Evolutionary conservation across 2,113 vertebrate genomes (phyloP), one percentile per base, ranked within the genome.

Genomic region (Camelus dromedarius): DNA sequence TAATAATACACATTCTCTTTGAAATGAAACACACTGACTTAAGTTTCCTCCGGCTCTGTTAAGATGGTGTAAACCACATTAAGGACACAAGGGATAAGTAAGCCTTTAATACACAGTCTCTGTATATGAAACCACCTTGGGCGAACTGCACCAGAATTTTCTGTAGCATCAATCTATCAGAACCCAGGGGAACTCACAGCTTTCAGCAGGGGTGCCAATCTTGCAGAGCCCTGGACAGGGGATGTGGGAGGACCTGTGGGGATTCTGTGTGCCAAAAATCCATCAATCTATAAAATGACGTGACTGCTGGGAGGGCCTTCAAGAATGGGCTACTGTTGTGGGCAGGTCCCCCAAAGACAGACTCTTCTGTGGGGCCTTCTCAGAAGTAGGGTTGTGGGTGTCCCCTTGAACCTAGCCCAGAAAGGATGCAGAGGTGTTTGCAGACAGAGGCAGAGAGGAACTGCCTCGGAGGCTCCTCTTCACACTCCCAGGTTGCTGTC

Each of bases 1-100:
- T 75, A 26, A 11, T 89, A 26, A 82, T 88, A 73, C 50, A 83
- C 38, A 70, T 66, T 66, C 28, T 56, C 50, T 87, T 64, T 92
- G 79, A 87, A 89, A 95, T 96, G 66, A 93, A 96, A 95, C 80
- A 9, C 0, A 28, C 28, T n/a, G n/a, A 62, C n/a, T 95, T 42
- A 26, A 35, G 54, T 67, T 50, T 48, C 92, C 86, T 79, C 64
- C 66, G 89, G 24, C 64, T 93, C 64, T 76, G 9, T 92, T 96
- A 83, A 13, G 11, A 82, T 54, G 76, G 19, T 79, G 0, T 82
- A 56, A 87, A n/a, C 16, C 66, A 66, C 30, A 90, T 75, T 73
- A 69, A 64, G 62, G 85, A 81, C 8, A 66, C 48, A 50, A 89
- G 6, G 32, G 15, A 32, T 67, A 69, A 19, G 6, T 28, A 66